These are phyloP conservation scores for Poeciliopsis prolifica DNA, from an alignment of 2,113 vertebrate species.

Conservation along the genomic window DNA sequence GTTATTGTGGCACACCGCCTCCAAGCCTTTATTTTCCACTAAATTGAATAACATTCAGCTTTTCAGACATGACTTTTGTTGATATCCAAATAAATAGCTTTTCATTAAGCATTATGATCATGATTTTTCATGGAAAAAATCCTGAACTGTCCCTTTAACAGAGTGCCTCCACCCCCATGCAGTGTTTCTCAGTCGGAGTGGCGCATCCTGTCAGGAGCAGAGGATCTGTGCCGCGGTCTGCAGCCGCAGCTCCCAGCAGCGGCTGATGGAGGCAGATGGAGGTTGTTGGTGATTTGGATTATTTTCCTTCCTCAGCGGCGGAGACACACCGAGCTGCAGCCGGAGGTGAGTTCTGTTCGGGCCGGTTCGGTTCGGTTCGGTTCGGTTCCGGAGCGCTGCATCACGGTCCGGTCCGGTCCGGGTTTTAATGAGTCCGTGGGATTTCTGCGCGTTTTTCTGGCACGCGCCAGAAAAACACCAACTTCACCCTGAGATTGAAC, in stretches of 20 bases:
- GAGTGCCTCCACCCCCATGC: neutral
- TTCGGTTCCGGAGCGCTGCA: neutral
- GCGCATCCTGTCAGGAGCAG: neutral
- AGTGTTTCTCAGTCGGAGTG: conserved; percentile 18
- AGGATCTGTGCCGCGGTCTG: conserved; percentile 54
- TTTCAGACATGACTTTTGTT: too few relatives aligned
- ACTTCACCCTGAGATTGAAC: neutral
- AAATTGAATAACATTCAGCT: too few relatives aligned
- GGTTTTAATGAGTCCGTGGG: neutral
- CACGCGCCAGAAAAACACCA: conserved; percentile 1
- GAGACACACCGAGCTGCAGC: neutral
- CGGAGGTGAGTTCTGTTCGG: conserved; percentile 33
- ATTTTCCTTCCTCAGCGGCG: neutral
- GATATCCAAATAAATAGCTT: too few relatives aligned
- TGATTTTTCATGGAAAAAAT: too few relatives aligned
- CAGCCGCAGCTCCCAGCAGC: conserved; percentile 23
- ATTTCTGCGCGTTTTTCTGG: neutral
- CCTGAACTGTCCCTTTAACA: too few relatives aligned
- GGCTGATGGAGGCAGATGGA: neutral
- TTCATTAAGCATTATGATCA: too few relatives aligned
- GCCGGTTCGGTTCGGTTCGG: too few relatives aligned
- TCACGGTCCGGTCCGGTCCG: neutral
- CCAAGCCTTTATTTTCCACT: too few relatives aligned
- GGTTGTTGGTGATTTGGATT: conserved; percentile 18
- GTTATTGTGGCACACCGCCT: too few relatives aligned